Evolutionary conservation across 37 sponge, comb jelly and placozoan species (phyloP).

Genomic region (Dysidea cf. avara): DNA sequence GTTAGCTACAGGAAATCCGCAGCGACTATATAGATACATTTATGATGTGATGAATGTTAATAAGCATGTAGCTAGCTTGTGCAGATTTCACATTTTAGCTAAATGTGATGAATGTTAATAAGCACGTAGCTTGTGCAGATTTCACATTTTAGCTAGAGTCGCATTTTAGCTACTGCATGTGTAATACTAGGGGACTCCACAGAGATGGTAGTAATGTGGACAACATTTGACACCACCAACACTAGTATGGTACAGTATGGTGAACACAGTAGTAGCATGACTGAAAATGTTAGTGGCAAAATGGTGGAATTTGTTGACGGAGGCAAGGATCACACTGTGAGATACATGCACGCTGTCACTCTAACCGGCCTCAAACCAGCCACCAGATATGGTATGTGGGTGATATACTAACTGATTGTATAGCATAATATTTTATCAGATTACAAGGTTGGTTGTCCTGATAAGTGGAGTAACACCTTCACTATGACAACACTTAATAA

Average conservation of each 20-base stretch:
- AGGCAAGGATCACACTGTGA: not conserved
- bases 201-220: conserved; percentile 12
- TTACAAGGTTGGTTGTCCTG: conserved; percentile 5
- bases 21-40: no score
- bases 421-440: no score
- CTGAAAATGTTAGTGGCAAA: not conserved
- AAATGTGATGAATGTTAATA: no score
- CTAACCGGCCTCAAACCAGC: conserved; percentile 13
- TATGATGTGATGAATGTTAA: no score
- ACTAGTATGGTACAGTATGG: conserved; percentile 8
- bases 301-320: conserved; percentile 21
- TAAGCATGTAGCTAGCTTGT: no score
- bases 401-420: no score
- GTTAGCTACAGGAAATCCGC: no score
- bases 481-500: conserved; percentile 11
- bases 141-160: no score
- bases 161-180: no score
- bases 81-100: no score
- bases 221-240: conserved; percentile 15
- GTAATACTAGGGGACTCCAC: no score
- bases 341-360: conserved; percentile 14
- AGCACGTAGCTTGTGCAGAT: no score
- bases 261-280: not conserved
- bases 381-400: conserved; percentile 6
- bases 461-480: conserved; percentile 24